These are phyloP conservation scores for Rhinolophus sinicus DNA, from an alignment of 2,113 vertebrate species.

Conservation along the genomic window DNA sequence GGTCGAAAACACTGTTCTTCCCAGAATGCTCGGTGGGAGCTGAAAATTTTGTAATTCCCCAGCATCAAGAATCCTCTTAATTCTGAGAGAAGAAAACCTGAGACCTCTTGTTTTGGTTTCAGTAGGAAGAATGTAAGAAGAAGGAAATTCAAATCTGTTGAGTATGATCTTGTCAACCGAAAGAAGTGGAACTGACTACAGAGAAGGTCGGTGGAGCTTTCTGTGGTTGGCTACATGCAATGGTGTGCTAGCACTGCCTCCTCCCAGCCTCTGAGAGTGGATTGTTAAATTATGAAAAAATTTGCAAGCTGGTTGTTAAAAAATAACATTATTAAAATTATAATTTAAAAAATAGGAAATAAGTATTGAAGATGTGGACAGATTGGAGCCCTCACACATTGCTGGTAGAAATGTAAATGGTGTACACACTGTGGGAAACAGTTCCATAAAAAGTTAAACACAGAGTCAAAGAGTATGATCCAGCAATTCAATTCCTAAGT, in stretches of 20 bases:
- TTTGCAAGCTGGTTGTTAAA: background rate
- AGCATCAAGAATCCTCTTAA: background rate
- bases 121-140: constrained; percentile 27
- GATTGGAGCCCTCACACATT: background rate
- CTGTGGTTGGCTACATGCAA: background rate
- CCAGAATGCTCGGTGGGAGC: background rate
- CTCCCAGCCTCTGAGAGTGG: background rate
- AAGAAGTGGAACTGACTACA: background rate
- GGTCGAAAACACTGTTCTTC: constrained; percentile 50
- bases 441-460: background rate
- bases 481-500: background rate
- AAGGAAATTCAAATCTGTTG: constrained; percentile 4
- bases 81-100: constrained; percentile 7
- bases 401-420: constrained; percentile 6
- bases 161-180: constrained; percentile 38
- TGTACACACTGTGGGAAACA: background rate
- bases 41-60: constrained; percentile 36
- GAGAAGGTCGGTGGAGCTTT: background rate
- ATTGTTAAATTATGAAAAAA: background rate
- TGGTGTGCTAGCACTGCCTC: background rate
- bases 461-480: background rate
- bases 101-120: constrained; percentile 41
- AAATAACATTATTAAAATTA: background rate
- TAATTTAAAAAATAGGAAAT: constrained; percentile 32
- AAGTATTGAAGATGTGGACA: background rate